Evolutionary conservation across 2,797 vertebrate genomes (phyloP).

Genomic region (Tamandua tetradactyla): DNA sequence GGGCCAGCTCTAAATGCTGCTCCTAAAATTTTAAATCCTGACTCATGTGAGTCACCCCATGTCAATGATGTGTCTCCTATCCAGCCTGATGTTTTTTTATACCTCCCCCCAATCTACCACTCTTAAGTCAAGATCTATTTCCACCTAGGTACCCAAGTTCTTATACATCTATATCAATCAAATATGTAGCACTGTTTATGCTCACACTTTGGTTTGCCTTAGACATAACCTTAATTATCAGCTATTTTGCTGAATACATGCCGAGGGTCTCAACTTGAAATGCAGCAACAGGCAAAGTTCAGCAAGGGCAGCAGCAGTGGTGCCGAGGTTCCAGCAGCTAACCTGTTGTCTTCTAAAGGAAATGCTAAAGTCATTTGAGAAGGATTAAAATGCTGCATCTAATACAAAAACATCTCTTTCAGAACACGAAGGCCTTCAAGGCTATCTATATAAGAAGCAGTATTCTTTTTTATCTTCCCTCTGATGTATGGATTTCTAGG

Average conservation of each 20-base stretch:
- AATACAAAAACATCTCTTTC: neutral
- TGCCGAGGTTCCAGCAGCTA: neutral
- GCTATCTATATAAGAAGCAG: neutral
- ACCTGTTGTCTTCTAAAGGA: neutral
- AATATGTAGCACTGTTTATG: neutral
- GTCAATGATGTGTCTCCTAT: neutral
- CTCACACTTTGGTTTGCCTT: neutral
- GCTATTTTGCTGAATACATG: neutral
- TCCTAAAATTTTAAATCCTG: neutral
- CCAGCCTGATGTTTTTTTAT: neutral
- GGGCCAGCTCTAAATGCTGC: neutral
- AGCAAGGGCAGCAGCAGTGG: rapidly evolving
- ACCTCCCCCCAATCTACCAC: neutral
- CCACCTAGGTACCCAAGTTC: too few relatives aligned
- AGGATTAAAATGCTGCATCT: neutral
- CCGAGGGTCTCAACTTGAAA: neutral
- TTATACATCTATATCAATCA: neutral
- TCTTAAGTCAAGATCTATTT: neutral
- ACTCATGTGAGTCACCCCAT: neutral
- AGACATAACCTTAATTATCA: neutral
- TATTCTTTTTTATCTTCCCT: neutral
- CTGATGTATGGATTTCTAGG: neutral
- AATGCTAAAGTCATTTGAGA: neutral
- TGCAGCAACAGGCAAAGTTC: rapidly evolving
- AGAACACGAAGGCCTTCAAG: neutral